Percentiles rank a stretch among this genome's conserved stretches.
phyloP scores from a whole-genome alignment of 2,113 vertebrate species.

The Bufo bufo region DNA sequence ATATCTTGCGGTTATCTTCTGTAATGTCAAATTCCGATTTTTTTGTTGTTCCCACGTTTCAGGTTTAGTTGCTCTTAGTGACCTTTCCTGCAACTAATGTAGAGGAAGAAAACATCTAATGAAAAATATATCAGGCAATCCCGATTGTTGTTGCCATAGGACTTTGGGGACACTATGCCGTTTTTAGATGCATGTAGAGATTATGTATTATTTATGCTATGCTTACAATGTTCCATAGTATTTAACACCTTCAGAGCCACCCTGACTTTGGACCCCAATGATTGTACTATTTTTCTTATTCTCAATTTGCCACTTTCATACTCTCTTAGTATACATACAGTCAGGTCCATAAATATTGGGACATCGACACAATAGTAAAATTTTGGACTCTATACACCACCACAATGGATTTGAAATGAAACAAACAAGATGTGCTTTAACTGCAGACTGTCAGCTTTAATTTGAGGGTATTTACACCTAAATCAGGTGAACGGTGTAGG shows the following conservation, averaged over 20 bases:
- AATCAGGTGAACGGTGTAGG: no score
- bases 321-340: background rate
- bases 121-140: background rate
- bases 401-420: no score
- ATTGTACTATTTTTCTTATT: background rate
- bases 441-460: no score
- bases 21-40: background rate
- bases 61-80: background rate
- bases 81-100: background rate
- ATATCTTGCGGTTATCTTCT: background rate
- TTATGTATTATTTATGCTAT: slow-evolving; percentile 1
- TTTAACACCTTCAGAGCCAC: background rate
- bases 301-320: background rate
- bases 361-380: no score
- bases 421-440: no score
- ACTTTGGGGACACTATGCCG: background rate
- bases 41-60: background rate
- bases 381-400: no score
- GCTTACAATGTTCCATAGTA: background rate
- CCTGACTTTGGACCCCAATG: background rate
- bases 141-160: background rate
- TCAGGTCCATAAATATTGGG: no score
- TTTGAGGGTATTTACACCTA: no score
- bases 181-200: background rate
- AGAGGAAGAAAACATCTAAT: background rate